These are phyloP conservation scores for Chelonus formosanus DNA, from an alignment of 2,888 invertebrate species.

Conservation along the genomic window DNA sequence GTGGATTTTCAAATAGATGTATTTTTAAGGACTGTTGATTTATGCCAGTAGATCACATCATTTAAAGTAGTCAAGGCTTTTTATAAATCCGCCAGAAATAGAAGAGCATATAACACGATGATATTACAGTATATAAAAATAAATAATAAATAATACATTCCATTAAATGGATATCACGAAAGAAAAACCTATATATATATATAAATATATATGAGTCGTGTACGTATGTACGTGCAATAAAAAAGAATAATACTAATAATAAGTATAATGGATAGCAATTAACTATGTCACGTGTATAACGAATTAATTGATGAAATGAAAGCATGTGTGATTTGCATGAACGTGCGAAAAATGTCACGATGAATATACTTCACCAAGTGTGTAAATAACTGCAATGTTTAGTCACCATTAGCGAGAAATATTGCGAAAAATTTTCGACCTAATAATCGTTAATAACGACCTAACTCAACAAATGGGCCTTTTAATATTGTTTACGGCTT, in stretches of 20 bases:
- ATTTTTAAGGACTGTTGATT: slow-evolving; percentile 63
- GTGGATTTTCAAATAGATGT: slow-evolving; percentile 58
- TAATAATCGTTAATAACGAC: slow-evolving; percentile 25
- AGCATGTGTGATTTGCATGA: slow-evolving; percentile 14
- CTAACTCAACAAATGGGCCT: slow-evolving; percentile 47
- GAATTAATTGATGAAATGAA: slow-evolving; percentile 18
- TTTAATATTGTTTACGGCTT: slow-evolving; percentile 37
- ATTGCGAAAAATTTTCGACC: slow-evolving; percentile 22
- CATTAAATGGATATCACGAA: slow-evolving; percentile 45
- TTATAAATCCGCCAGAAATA: slow-evolving; percentile 56
- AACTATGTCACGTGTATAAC: not conserved
- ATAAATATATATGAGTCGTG: slow-evolving; percentile 30
- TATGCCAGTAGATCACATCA: slow-evolving; percentile 60
- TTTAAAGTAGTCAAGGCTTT: slow-evolving; percentile 60
- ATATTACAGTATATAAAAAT: slow-evolving; percentile 41
- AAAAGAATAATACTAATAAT: slow-evolving; percentile 35
- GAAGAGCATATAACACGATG: slow-evolving; percentile 45
- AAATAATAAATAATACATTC: slow-evolving; percentile 42
- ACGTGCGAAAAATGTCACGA: not conserved
- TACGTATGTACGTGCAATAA: slow-evolving; percentile 32
- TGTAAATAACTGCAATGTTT: slow-evolving; percentile 20
- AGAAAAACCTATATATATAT: slow-evolving; percentile 39
- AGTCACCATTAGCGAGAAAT: slow-evolving; percentile 14
- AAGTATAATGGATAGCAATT: slow-evolving; percentile 9
- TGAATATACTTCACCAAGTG: slow-evolving; percentile 14